Evolutionary conservation across 2,888 invertebrate genomes (phyloP).

Genomic region (Seira musarum): DNA sequence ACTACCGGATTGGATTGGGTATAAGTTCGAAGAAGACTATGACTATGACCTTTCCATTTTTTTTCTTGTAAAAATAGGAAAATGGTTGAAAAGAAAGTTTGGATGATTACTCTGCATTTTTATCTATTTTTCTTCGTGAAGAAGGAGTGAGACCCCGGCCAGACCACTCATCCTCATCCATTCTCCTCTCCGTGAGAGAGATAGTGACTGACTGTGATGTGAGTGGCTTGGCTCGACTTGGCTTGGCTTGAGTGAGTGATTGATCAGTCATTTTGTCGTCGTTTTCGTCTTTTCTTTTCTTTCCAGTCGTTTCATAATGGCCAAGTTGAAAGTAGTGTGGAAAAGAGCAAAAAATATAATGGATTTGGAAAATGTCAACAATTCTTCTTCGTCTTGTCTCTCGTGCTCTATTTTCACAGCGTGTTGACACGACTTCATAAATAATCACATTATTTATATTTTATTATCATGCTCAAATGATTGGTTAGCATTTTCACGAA

Average conservation of each 20-base stretch:
- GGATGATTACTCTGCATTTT: conserved; percentile 59
- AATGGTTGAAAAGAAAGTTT: conserved; percentile 41
- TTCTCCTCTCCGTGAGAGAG: conserved; percentile 14
- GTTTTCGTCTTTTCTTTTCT: conserved; percentile 19
- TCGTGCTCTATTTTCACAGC: neutral
- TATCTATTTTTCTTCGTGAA: conserved; percentile 25
- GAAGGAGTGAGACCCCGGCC: too few relatives aligned
- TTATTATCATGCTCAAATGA: neutral
- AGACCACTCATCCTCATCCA: conserved; percentile 16
- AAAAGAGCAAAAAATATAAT: conserved; percentile 39
- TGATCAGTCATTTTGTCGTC: conserved; percentile 59
- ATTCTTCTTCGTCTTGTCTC: conserved; percentile 42
- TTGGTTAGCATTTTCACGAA: conserved; percentile 8
- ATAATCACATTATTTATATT: conserved; percentile 19
- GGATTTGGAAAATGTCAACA: conserved; percentile 60
- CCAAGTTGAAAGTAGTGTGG: conserved; percentile 23
- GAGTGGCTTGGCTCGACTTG: conserved; percentile 29
- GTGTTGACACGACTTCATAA: conserved; percentile 12
- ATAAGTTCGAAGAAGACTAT: too few relatives aligned
- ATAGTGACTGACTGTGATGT: conserved; percentile 22
- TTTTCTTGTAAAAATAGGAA: neutral
- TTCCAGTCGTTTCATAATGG: conserved; percentile 16
- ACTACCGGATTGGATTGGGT: too few relatives aligned
- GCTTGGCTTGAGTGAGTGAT: conserved; percentile 55
- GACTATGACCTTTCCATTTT: conserved; percentile 51